Evolutionary conservation across 2,113 vertebrate species (phyloP).

Genomic region (Casuarius casuarius): DNA sequence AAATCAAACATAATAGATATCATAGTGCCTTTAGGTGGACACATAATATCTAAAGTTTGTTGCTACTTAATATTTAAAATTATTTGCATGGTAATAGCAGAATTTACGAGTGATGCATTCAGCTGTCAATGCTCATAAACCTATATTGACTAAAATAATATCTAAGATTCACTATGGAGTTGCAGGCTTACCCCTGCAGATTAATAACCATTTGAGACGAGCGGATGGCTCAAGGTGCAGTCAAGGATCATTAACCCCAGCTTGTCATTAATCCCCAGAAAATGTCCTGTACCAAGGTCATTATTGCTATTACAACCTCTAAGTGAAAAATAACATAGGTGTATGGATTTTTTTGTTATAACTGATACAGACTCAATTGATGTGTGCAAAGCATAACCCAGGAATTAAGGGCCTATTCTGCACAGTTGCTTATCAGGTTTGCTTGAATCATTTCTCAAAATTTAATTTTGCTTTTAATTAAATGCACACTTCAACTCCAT

Average conservation of each 20-base stretch:
- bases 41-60: not conserved
- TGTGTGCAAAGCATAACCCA: not conserved
- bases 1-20: not conserved
- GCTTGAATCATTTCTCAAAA: not conserved
- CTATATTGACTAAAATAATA: conserved; percentile 45
- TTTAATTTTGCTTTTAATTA: conserved; percentile 18
- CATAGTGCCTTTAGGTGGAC: not conserved
- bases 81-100: not conserved
- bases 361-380: not conserved
- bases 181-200: not conserved
- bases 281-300: not conserved
- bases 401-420: not conserved
- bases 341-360: conserved; percentile 12
- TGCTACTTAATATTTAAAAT: not conserved
- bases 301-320: conserved; percentile 29
- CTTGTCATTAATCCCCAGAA: conserved; percentile 43
- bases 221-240: conserved; percentile 26
- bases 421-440: not conserved
- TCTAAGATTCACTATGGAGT: not conserved
- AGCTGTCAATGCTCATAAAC: not conserved
- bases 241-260: conserved; percentile 52
- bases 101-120: conserved; percentile 4
- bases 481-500: fast-evolving
- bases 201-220: conserved; percentile 41
- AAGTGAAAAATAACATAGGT: conserved; percentile 19